Base-by-base conservation (phyloP, 2,113 vertebrate genomes). In the Dromas ardeola region DNA sequence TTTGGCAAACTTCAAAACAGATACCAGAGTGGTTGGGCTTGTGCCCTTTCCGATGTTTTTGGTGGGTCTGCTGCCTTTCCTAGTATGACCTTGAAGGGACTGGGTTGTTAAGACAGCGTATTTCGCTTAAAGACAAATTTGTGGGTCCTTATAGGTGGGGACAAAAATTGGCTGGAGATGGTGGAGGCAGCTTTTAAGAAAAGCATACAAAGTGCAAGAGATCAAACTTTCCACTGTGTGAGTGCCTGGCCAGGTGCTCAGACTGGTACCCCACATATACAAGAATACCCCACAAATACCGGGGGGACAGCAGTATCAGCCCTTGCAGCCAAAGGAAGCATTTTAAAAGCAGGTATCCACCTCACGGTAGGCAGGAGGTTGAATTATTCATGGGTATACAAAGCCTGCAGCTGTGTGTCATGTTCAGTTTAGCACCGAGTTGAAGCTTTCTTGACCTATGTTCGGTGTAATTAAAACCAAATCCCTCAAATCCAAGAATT, bases 371-470 rank as follows among this genome's bases (percentile, higher is more conserved):
- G 62, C 30, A 58, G 42, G 77, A 82, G 25, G 30, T 13, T 36
- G 38, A 81, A 43, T 63, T 91, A 52, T 70, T 76, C 52, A 3
- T 77, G 45, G 36, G 13, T 80, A 27, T 80, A 30, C 32, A 80
- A 73, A 88, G 65, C 65, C 59, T 79, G 47, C 45, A 88, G 55
- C 71, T 70, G 8, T 47, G 7, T 73, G n/a, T 81, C 62, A 2
- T 45, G 58, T 80, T 95, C 78, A 49, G 83, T 93, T 65, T 80
- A 90, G 66, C 45, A 16, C 38, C 9, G 22, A 70, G 13, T 4
- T 62, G 53, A 87, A 70, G 62, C n/a, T 86, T 94, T 93, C 74
- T 65, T 97, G 84, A 94, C 84, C 93, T 90, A 5, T 81, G 81
- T 66, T 89, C 40, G 38, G n/a, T 82, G 74, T 77, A 56, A 95